A percentile compares a stretch with the other conserved stretches of the same genome.
Evolutionary conservation across 2,888 invertebrate species (phyloP).

Genomic region (Drosophila robusta): DNA sequence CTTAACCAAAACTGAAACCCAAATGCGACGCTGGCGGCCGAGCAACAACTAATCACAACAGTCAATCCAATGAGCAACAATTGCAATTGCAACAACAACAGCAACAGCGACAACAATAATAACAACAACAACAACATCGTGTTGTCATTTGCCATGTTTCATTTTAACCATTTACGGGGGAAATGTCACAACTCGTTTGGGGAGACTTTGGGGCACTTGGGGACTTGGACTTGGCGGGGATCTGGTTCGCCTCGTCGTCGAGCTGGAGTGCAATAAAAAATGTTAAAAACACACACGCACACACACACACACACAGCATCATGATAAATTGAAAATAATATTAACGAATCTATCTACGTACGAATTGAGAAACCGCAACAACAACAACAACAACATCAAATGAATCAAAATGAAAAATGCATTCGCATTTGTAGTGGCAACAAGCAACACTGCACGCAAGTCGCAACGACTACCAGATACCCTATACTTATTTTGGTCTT

Average conservation of each 20-base stretch:
- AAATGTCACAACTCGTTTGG: constrained; percentile 76
- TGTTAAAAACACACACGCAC: constrained; percentile 12
- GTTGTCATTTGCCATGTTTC: constrained; percentile 62
- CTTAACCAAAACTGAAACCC: constrained; percentile 72
- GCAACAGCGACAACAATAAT: constrained; percentile 16
- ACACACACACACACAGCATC: constrained; percentile 42
- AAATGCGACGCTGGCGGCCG: constrained; percentile 65
- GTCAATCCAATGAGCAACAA: constrained; percentile 41
- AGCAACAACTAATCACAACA: constrained; percentile 54
- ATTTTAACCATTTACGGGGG: constrained; percentile 77
- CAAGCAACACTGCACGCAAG: constrained; percentile 5
- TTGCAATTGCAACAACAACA: constrained; percentile 9
- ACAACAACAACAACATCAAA: constrained; percentile 33
- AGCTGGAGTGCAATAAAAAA: constrained; percentile 47
- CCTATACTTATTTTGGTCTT: not conserved
- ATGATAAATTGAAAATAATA: constrained; percentile 64
- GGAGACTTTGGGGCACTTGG: constrained; percentile 30
- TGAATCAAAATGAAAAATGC: constrained; percentile 72
- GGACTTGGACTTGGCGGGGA: constrained; percentile 43
- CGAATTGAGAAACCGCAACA: constrained; percentile 38
- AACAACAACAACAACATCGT: constrained; percentile 22
- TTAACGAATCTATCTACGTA: constrained; percentile 57
- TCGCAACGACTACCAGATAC: constrained; percentile 14
- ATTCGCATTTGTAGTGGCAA: constrained; percentile 44
- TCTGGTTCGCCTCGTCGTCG: constrained; percentile 68